Evolutionary conservation across 2,113 vertebrate species (phyloP), one percentile per base, ranked within the genome.

Genomic region (Charadrius vociferus): DNA sequence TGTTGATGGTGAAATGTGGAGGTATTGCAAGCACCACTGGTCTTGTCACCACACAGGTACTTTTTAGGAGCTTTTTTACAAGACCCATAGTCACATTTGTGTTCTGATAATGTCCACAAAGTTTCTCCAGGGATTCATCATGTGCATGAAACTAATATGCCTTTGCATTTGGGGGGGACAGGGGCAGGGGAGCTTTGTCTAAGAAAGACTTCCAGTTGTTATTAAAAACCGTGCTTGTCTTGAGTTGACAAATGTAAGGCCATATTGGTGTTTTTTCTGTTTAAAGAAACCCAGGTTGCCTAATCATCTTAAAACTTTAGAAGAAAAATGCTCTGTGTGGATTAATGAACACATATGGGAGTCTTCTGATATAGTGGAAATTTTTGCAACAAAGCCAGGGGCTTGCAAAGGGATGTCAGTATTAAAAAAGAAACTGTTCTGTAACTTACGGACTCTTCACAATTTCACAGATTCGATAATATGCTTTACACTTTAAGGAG

Each of bases 111-210:
- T 11, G 14, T 81, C 10, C 11, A 24, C 20, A 17, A 52, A 17
- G 4, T 47, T 90, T 90, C 49, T 86, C 7, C 32, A n/a, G 24
- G 13, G 92, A 77, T 27, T 61, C 34, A n/a, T 29, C 43, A 55
- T 0, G 1, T 81, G 19, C 17, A 14, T 34, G 30, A 61, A 52
- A 78, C 22, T 43, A 66, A 39, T 37, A 22, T 15, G 12, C 6
- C 12, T 85, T 59, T 88, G 6, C 6, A 16, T 47, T 74, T 84
- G 36, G 27, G 0, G 17, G 0, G 24, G n/a, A n/a, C n/a, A n/a
- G n/a, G n/a, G n/a, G n/a, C n/a, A n/a, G n/a, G 0, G 4, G 10
- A 34, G 3, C 10, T 66, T 88, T 66, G 5, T 50, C 41, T 41
- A 32, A 70, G 39, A 81, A 45, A 88, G 45, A n/a, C 6, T 80